A percentile compares a stretch with the other conserved stretches of the same genome.
Conservation (phyloP, 1,140 invertebrate genomes). For the Thaumetopoea pityocampa region DNA sequence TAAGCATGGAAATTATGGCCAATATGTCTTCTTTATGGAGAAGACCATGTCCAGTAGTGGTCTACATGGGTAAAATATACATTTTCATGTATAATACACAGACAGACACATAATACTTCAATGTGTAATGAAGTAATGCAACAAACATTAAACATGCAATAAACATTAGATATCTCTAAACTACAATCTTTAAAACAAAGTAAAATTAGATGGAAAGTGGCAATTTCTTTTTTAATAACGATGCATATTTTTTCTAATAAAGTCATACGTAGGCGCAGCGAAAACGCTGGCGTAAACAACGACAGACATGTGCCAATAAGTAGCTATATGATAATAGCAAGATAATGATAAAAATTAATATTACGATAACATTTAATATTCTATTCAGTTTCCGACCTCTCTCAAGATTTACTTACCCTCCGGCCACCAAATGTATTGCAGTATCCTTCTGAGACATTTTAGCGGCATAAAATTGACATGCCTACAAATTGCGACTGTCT, state of each 20-base stretch:
- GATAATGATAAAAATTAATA: conserved; percentile 19
- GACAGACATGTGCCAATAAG: conserved; percentile 29
- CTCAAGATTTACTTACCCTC: conserved; percentile 84
- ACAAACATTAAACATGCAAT: neutral
- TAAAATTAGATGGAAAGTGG: too few relatives aligned
- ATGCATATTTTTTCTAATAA: conserved; percentile 12
- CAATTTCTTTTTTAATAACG: too few relatives aligned
- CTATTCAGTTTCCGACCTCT: too few relatives aligned
- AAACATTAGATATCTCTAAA: neutral
- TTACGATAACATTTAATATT: conserved; percentile 21
- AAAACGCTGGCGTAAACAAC: conserved; percentile 32
- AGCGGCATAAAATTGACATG: conserved; percentile 65
- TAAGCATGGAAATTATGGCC: too few relatives aligned
- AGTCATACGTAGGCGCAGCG: conserved; percentile 22
- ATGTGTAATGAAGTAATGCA: too few relatives aligned
- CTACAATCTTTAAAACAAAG: too few relatives aligned
- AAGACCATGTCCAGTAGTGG: too few relatives aligned
- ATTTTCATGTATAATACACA: neutral
- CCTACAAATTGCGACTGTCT: conserved; percentile 64
- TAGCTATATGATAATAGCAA: conserved; percentile 10
- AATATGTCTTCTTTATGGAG: too few relatives aligned
- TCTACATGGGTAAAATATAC: neutral
- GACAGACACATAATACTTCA: neutral
- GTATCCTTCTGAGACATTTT: conserved; percentile 87
- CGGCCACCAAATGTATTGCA: conserved; percentile 89